Evolutionary conservation across 2,797 vertebrate genomes (phyloP), one percentile per base, ranked within the genome.

Genomic region (Sorex maritimensis): DNA sequence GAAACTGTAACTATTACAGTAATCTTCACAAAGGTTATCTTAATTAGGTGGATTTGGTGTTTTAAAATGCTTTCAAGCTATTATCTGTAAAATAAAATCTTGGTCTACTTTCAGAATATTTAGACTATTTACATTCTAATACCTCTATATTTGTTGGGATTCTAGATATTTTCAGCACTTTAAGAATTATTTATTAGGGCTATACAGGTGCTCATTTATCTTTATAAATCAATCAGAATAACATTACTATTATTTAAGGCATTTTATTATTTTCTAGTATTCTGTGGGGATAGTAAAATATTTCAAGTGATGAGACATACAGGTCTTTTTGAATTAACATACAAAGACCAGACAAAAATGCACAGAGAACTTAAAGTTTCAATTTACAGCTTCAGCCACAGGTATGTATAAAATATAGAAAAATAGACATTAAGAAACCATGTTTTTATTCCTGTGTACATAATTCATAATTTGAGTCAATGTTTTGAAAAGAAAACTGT

Each of bases 401-500:
- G 5, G 0, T 68, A 26, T 72, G 85, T 23, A 65, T 26, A 28
- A 86, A 92, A 71, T 26, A 52, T 0, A 69, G 11, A 67, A 19
- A 79, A 23, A 49, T 1, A 84, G 11, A 84, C 34, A n/a, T 6
- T 17, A 74, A 77, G 12, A 11, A 90, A 5, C 2, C 0, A 24
- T n/a, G 71, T 90, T 55, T 90, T 55, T 13, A 34, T 46, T 87
- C 9, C 3, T 17, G 1, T 61, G 58, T 38, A 24, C 23, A 21
- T n/a, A 74, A 9, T 38, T 77, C 24, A n/a, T 19, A 61, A 63
- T 41, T 61, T 63, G 80, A 6, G 1, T 92, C 26, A 55, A 1
- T 2, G 24, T 46, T 88, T 88, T 87, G 19, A 75, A 88, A 85
- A 78, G 65, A 30, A 61, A 81, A 26, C 4, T 46, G 85, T 52